Percentiles rank a stretch among this genome's conserved stretches.
These are phyloP conservation scores for Lipotes vexillifer DNA, from an alignment of 2,113 vertebrate genomes.

Conservation along the genomic window DNA sequence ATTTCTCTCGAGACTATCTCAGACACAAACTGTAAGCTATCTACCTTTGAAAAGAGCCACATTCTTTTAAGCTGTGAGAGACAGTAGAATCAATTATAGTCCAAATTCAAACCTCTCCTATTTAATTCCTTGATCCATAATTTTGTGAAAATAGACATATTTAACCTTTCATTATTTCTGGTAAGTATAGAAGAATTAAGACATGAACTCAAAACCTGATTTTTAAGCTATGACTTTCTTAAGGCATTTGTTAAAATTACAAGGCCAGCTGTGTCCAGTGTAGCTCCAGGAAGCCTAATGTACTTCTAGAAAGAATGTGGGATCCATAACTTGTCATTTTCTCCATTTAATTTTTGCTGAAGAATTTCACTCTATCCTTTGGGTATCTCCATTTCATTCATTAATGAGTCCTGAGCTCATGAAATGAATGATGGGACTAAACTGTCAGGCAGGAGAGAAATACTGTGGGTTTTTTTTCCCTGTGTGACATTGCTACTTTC, in stretches of 20 bases:
- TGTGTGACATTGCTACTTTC: slow-evolving; percentile 14
- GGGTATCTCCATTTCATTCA: slow-evolving; percentile 55
- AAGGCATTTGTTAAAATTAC: background rate
- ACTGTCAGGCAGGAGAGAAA: slow-evolving; percentile 36
- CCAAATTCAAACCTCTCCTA: background rate
- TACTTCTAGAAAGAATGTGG: background rate
- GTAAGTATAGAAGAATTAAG: slow-evolving; percentile 32
- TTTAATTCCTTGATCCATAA: background rate
- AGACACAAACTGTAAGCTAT: background rate
- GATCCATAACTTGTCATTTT: slow-evolving; percentile 33
- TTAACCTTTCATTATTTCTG: slow-evolving; percentile 45
- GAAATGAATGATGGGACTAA: slow-evolving; percentile 54
- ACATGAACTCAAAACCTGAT: background rate
- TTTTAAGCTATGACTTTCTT: background rate
- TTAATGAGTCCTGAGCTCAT: slow-evolving; percentile 65
- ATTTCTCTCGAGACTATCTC: background rate
- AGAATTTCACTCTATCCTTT: slow-evolving; percentile 58
- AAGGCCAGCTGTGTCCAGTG: background rate
- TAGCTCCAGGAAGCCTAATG: background rate
- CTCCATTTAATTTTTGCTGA: slow-evolving; percentile 60
- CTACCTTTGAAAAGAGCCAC: background rate
- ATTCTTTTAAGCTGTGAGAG: background rate
- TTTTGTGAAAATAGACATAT: slow-evolving; percentile 1
- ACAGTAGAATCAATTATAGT: background rate
- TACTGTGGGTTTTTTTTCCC: background rate